Conservation (phyloP, 2,888 invertebrate species). For the Luperina testacea region DNA sequence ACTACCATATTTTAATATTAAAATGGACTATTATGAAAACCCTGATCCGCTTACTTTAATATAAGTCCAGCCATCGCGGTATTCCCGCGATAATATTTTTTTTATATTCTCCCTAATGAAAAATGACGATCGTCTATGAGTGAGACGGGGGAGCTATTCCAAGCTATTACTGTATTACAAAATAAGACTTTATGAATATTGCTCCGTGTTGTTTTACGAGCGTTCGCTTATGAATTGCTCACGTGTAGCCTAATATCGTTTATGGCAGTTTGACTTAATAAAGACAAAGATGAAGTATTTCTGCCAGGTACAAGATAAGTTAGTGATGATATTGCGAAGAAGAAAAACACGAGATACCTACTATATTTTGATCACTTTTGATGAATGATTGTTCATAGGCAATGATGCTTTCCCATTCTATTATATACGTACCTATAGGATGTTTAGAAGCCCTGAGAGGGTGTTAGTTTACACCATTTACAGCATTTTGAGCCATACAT, state of each 20-base stretch:
- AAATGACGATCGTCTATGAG: constrained; percentile 56
- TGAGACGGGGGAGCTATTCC: constrained; percentile 31
- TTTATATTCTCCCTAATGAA: constrained; percentile 63
- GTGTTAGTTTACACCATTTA: no score
- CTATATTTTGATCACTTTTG: background rate
- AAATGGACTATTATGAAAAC: constrained; percentile 59
- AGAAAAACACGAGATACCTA: background rate
- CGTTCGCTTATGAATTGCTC: constrained; percentile 43
- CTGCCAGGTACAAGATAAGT: background rate
- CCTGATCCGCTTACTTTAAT: constrained; percentile 60
- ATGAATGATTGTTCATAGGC: background rate
- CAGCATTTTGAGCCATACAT: no score
- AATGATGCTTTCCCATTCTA: background rate
- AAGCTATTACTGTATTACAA: constrained; percentile 46
- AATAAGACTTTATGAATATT: constrained; percentile 60
- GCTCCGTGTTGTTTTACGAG: constrained; percentile 49
- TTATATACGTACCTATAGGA: background rate
- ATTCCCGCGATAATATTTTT: constrained; percentile 54
- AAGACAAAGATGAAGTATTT: constrained; percentile 18
- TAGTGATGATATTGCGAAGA: background rate
- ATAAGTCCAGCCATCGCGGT: constrained; percentile 51
- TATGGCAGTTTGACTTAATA: constrained; percentile 14
- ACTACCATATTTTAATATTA: constrained; percentile 59
- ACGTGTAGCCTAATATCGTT: constrained; percentile 21
- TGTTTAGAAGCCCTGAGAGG: no score